Conservation (phyloP, 1,140 invertebrate genomes). For the Nomia melanderi region DNA sequence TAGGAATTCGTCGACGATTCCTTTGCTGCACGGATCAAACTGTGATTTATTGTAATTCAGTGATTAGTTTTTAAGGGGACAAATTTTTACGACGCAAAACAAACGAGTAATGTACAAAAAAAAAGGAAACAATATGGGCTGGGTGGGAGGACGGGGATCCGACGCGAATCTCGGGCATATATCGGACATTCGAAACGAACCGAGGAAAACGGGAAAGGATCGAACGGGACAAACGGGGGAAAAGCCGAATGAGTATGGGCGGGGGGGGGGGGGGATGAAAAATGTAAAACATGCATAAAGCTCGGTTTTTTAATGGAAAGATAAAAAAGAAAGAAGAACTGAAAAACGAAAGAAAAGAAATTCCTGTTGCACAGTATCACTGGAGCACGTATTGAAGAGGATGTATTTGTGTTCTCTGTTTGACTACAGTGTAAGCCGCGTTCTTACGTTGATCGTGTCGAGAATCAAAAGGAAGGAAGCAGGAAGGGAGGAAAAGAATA, state of each 20-base stretch:
- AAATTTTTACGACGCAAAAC: constrained; percentile 57
- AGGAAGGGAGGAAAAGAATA: neutral
- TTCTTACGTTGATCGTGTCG: constrained; percentile 50
- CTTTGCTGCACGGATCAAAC: constrained; percentile 63
- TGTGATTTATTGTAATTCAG: constrained; percentile 69
- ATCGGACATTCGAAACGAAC: constrained; percentile 7
- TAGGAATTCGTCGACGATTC: constrained; percentile 67
- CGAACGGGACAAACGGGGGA: too few species aligned
- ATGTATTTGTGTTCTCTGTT: constrained; percentile 66
- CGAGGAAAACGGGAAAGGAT: neutral
- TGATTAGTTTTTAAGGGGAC: constrained; percentile 68
- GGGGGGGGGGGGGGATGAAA: too few species aligned
- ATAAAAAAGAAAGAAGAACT: too few species aligned
- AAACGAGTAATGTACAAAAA: constrained; percentile 31
- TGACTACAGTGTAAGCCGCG: constrained; percentile 57
- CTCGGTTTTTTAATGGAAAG: constrained; percentile 1
- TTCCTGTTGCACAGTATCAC: constrained; percentile 71
- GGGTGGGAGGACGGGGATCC: neutral
- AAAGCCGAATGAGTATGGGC: too few species aligned
- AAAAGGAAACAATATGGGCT: neutral
- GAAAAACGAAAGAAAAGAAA: constrained; percentile 38
- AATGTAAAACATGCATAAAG: neutral
- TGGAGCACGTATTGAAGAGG: constrained; percentile 65
- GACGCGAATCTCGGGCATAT: constrained; percentile 17
- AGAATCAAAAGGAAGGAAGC: constrained; percentile 44